Percentiles rank a stretch among this genome's conserved stretches.
Evolutionary conservation across 2,113 vertebrate species (phyloP).

Genomic region (Ophthalmolycus amberensis): DNA sequence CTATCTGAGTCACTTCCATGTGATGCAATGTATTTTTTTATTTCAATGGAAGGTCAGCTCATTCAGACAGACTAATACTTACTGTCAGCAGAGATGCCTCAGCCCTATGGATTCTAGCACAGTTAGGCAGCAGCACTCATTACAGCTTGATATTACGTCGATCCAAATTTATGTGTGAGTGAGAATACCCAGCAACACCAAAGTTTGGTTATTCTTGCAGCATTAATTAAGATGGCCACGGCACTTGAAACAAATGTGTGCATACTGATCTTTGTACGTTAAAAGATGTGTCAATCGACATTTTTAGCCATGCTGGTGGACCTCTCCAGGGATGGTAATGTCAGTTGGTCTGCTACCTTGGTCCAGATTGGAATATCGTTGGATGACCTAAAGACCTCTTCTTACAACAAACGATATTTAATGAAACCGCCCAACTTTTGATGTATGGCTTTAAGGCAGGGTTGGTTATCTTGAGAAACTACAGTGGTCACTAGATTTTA

Average conservation of each 20-base stretch:
- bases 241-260: background rate
- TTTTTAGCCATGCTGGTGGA: background rate
- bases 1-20: constrained; percentile 59
- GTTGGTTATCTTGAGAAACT: too few relatives aligned
- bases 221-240: background rate
- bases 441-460: background rate
- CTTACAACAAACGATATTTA: background rate
- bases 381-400: background rate
- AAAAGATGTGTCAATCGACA: background rate
- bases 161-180: too few relatives aligned
- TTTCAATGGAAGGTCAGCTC: constrained; percentile 7
- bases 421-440: background rate
- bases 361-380: background rate
- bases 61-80: background rate
- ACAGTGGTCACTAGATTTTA: too few relatives aligned
- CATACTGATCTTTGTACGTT: background rate
- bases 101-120: background rate
- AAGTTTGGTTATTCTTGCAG: background rate
- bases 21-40: constrained; percentile 16
- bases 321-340: background rate
- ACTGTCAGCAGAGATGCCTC: background rate
- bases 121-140: background rate
- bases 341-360: background rate
- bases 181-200: background rate
- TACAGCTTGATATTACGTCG: background rate